A percentile compares a stretch with the other conserved stretches of the same genome.
Conservation (phyloP, 2,797 vertebrate species). For the Champsocephalus gunnari region DNA sequence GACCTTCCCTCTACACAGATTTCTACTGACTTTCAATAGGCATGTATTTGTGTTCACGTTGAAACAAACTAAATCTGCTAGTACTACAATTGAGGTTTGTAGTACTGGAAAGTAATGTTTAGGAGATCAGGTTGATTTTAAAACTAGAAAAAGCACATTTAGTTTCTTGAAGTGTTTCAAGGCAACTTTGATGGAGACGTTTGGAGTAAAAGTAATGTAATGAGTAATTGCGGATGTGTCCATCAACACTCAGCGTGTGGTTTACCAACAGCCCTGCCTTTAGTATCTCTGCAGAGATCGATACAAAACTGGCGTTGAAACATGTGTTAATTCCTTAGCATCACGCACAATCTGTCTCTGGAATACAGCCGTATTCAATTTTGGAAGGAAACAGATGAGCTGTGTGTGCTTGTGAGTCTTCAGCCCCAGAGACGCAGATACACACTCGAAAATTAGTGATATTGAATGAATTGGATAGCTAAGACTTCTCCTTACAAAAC, state of each 20-base stretch:
- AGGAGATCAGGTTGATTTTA: neutral
- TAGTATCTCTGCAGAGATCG: conserved; percentile 38
- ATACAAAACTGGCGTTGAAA: conserved; percentile 49
- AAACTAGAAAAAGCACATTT: conserved; percentile 1
- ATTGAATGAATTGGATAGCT: conserved; percentile 29
- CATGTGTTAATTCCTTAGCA: conserved; percentile 24
- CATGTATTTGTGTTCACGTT: too few species aligned
- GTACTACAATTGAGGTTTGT: too few species aligned
- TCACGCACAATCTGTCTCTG: neutral
- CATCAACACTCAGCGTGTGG: neutral
- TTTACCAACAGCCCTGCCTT: conserved; percentile 17
- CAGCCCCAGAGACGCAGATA: conserved; percentile 9
- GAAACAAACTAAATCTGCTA: too few species aligned
- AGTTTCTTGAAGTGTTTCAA: neutral
- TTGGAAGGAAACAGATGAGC: neutral
- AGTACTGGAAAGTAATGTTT: too few species aligned
- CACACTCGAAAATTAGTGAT: conserved; percentile 18
- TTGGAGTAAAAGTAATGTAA: neutral
- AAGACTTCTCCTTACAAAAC: conserved; percentile 19
- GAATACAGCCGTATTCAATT: conserved; percentile 22
- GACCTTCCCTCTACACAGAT: too few species aligned
- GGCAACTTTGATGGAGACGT: neutral
- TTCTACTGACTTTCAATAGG: too few species aligned
- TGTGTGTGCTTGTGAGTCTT: neutral
- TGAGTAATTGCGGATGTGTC: neutral